Conservation (phyloP, 2,888 invertebrate species). For the Syrphus vitripennis region DNA sequence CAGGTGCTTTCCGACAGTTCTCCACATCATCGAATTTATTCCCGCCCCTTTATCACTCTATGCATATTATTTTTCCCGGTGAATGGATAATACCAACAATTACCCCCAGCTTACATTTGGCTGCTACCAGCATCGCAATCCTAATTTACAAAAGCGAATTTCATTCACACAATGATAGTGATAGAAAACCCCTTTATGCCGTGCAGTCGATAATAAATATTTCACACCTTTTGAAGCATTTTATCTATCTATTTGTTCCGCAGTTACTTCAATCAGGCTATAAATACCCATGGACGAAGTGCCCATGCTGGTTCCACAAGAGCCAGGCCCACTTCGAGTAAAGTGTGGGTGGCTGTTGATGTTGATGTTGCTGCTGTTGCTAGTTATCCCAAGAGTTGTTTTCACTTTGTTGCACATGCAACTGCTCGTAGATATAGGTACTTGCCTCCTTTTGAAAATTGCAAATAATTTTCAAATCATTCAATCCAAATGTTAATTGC, state of each 20-base stretch:
- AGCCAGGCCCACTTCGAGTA: conserved; percentile 29
- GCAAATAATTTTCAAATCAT: conserved; percentile 51
- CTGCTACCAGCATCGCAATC: conserved; percentile 41
- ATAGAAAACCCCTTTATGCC: conserved; percentile 3
- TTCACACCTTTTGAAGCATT: conserved; percentile 49
- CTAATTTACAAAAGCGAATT: conserved; percentile 1
- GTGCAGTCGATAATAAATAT: conserved; percentile 31
- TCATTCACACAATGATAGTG: background rate
- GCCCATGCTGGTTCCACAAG: conserved; percentile 40
- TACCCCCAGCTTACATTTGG: conserved; percentile 36
- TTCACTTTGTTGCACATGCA: conserved; percentile 34
- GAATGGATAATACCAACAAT: conserved; percentile 47
- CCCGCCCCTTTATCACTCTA: conserved; percentile 32
- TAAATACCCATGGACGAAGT: background rate
- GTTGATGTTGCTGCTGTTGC: background rate
- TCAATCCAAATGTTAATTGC: conserved; percentile 57
- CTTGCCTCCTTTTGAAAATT: conserved; percentile 5
- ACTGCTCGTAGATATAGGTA: background rate
- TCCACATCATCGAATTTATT: conserved; percentile 6
- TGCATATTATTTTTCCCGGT: conserved; percentile 4
- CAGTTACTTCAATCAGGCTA: conserved; percentile 29
- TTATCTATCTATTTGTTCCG: conserved; percentile 25
- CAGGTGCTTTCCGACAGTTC: conserved; percentile 14
- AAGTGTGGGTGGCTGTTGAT: conserved; percentile 40
- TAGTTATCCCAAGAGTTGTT: conserved; percentile 11